These are phyloP conservation scores for Drosophila murphyi DNA, from an alignment of 1,140 invertebrate species.

Conservation along the genomic window DNA sequence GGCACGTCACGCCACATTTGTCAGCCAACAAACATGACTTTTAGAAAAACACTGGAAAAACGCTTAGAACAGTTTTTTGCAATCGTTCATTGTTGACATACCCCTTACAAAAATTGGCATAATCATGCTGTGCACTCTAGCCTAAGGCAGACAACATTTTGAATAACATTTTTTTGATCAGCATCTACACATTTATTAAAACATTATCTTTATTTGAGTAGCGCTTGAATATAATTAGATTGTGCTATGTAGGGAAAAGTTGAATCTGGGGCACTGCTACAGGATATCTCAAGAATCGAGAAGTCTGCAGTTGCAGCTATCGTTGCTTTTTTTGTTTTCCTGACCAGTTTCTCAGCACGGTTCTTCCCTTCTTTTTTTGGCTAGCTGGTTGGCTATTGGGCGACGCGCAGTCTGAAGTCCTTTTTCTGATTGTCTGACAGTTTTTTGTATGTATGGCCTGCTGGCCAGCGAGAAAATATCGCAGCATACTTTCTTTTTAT, in stretches of 20 bases:
- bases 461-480: conserved; percentile 17
- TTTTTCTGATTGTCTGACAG: conserved; percentile 62
- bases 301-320: not conserved
- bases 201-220: no score
- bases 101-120: no score
- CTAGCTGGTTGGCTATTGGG: conserved; percentile 21
- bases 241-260: no score
- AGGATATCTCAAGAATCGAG: not conserved
- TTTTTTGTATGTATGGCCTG: conserved; percentile 24
- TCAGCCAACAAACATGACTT: conserved; percentile 27
- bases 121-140: no score
- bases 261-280: not conserved
- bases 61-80: conserved; percentile 9
- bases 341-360: conserved; percentile 3
- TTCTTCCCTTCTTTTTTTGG: conserved; percentile 20
- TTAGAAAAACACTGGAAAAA: conserved; percentile 28
- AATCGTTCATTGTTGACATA: no score
- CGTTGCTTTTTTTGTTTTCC: conserved; percentile 2
- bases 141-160: no score
- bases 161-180: no score
- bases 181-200: no score
- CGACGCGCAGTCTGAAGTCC: conserved; percentile 70
- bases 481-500: conserved; percentile 44
- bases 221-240: no score
- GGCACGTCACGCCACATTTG: conserved; percentile 41